Evolutionary conservation across 2,113 vertebrate genomes (phyloP).

Genomic region (Gadus macrocephalus): DNA sequence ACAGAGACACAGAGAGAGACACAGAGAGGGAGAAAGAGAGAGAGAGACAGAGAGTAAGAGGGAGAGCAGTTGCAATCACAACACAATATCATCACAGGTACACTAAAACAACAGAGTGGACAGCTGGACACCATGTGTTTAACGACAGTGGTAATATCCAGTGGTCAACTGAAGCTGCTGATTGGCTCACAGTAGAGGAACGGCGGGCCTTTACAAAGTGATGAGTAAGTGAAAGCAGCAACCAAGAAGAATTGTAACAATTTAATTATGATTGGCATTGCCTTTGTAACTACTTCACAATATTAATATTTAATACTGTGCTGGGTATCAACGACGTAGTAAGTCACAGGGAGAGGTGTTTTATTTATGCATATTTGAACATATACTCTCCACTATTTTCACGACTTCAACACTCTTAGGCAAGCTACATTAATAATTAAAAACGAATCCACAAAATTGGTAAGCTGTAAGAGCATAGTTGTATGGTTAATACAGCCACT

Average conservation of each 20-base stretch:
- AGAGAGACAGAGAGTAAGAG: background rate
- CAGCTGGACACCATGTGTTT: slow-evolving; percentile 33
- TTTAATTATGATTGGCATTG: slow-evolving; percentile 10
- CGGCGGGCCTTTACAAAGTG: slow-evolving; percentile 17
- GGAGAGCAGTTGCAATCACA: slow-evolving; percentile 41
- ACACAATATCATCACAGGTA: slow-evolving; percentile 48
- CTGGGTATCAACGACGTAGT: background rate
- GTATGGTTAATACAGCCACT: too few relatives aligned
- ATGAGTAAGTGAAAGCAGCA: slow-evolving; percentile 33
- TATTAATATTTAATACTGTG: background rate
- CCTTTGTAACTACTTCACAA: background rate
- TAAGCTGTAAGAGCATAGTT: too few relatives aligned
- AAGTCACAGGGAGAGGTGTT: background rate
- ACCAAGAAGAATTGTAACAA: slow-evolving; percentile 25
- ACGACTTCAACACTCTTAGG: too few relatives aligned
- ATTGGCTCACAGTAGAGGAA: slow-evolving; percentile 30
- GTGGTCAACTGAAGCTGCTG: slow-evolving; percentile 11
- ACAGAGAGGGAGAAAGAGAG: slow-evolving; percentile 55
- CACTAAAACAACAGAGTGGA: slow-evolving; percentile 31
- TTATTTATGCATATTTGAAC: background rate
- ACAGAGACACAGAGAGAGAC: slow-evolving; percentile 57
- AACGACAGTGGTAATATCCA: slow-evolving; percentile 5
- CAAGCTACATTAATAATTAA: too few relatives aligned
- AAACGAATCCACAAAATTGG: too few relatives aligned
- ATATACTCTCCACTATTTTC: too few relatives aligned